These are phyloP conservation scores for Sebastolobus altivelis DNA, from an alignment of 2,797 vertebrate species.

Conservation along the genomic window DNA sequence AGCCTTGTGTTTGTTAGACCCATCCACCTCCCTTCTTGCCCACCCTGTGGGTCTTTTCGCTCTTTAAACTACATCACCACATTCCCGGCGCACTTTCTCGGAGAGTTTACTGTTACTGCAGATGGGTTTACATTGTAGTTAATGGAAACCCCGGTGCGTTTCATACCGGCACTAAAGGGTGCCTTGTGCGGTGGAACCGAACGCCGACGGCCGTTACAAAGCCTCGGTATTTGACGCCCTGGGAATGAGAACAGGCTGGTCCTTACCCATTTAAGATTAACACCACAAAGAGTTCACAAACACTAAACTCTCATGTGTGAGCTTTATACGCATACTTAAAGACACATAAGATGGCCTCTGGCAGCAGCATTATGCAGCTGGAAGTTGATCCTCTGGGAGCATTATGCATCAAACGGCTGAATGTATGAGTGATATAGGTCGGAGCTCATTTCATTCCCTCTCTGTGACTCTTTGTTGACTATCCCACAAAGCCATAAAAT, in stretches of 20 bases:
- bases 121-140: too few relatives aligned
- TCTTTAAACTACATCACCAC: too few relatives aligned
- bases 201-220: too few relatives aligned
- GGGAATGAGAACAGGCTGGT: not conserved
- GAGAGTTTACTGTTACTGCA: too few relatives aligned
- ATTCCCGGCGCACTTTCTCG: too few relatives aligned
- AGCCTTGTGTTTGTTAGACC: too few relatives aligned
- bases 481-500: constrained; percentile 21
- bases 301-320: not conserved
- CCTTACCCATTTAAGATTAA: not conserved
- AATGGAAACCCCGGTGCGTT: too few relatives aligned
- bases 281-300: not conserved
- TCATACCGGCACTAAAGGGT: too few relatives aligned
- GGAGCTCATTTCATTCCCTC: constrained; percentile 11
- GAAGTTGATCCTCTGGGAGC: constrained; percentile 53
- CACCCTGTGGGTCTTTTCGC: too few relatives aligned
- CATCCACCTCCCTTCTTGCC: too few relatives aligned
- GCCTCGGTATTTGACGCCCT: too few relatives aligned
- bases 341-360: constrained; percentile 21
- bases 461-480: constrained; percentile 16
- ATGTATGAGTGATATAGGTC: constrained; percentile 38
- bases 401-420: constrained; percentile 43
- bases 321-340: constrained; percentile 9
- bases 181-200: too few relatives aligned
- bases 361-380: constrained; percentile 15